phyloP scores from a whole-genome alignment of 2,797 vertebrate species.

The Macropus fuliginosus region DNA sequence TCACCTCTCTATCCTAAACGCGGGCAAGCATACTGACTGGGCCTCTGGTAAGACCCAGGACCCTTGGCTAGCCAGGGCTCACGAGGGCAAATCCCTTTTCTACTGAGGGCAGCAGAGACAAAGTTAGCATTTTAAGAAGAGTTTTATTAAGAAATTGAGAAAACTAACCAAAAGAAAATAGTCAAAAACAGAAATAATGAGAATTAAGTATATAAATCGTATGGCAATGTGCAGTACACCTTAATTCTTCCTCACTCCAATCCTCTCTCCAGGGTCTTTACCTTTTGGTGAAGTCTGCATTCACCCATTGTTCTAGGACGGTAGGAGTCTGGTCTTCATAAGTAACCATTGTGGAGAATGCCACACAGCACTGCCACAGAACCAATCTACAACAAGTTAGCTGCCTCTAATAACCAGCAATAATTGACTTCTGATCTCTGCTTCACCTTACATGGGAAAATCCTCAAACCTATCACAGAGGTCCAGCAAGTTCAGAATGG shows the following conservation, averaged over 20 bases:
- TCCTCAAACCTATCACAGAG: background rate
- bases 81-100: background rate
- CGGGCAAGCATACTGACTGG: background rate
- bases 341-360: background rate
- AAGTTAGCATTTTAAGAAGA: background rate
- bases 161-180: background rate
- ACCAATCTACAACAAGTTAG: background rate
- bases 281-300: background rate
- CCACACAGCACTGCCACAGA: background rate
- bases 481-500: background rate
- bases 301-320: background rate
- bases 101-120: background rate
- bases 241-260: background rate
- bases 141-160: background rate
- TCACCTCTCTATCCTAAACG: background rate
- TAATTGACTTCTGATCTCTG: background rate
- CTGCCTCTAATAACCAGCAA: background rate
- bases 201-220: background rate
- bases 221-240: background rate
- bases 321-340: background rate
- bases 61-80: background rate
- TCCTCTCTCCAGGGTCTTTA: background rate
- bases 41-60: background rate
- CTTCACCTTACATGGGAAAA: background rate
- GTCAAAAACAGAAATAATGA: background rate